Conservation (phyloP, 2,113 vertebrate genomes). For the Illadopsis cleaveri region DNA sequence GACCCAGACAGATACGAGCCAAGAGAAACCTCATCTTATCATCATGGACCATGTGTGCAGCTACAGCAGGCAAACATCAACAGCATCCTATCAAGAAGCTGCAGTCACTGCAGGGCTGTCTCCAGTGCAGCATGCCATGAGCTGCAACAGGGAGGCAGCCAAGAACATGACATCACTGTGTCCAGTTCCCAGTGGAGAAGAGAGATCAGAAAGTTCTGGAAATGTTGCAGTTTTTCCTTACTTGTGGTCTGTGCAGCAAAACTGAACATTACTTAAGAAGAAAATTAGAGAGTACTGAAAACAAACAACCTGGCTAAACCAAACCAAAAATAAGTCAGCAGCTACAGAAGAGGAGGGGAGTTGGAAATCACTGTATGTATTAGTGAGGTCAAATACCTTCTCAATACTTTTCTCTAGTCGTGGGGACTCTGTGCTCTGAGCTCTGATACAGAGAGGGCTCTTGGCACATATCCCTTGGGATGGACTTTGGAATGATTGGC, state of each 20-base stretch:
- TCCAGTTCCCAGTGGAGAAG: neutral
- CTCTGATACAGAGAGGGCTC: neutral
- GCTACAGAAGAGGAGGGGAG: neutral
- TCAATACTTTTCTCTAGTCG: neutral
- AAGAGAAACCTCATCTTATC: neutral
- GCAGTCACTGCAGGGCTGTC: neutral
- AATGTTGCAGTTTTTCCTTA: neutral
- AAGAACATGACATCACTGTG: neutral
- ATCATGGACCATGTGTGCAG: neutral
- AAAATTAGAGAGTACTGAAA: neutral
- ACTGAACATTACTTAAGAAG: neutral
- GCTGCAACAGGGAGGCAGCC: neutral
- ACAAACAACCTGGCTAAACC: neutral
- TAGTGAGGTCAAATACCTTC: neutral
- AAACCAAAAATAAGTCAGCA: neutral
- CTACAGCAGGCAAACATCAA: neutral
- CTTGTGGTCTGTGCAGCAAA: neutral
- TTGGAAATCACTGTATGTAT: accelerated
- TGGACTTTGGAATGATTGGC: neutral
- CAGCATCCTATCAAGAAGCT: neutral
- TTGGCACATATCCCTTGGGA: neutral
- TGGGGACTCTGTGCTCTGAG: neutral
- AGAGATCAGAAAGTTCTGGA: neutral
- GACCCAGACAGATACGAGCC: neutral
- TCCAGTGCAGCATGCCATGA: accelerated